These are phyloP conservation scores for Syrrhaptes paradoxus DNA, from an alignment of 2,113 vertebrate genomes.

Conservation along the genomic window DNA sequence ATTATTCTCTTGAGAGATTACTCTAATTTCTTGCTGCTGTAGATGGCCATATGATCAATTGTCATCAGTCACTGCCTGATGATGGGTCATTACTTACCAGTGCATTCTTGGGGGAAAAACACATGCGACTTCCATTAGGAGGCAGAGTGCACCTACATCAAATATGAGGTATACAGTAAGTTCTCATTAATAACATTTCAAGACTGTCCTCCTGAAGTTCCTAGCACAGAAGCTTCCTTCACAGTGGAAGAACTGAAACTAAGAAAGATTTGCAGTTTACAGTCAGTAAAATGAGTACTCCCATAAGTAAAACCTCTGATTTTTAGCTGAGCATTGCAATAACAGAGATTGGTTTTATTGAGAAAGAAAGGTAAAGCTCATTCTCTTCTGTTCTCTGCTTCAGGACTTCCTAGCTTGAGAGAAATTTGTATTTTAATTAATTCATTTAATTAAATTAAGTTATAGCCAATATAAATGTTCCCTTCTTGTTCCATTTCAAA, in stretches of 20 bases:
- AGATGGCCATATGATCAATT: constrained; percentile 60
- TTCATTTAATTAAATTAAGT: background rate
- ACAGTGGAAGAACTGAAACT: background rate
- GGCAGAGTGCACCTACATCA: constrained; percentile 62
- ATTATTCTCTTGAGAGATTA: constrained; percentile 62
- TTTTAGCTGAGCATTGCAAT: background rate
- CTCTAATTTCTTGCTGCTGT: constrained; percentile 60
- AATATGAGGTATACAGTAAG: constrained; percentile 8
- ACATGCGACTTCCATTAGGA: constrained; percentile 68
- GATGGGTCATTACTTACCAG: constrained; percentile 65
- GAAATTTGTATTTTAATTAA: background rate
- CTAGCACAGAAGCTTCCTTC: constrained; percentile 11
- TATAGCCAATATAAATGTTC: background rate
- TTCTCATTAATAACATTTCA: constrained; percentile 64
- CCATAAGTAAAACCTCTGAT: background rate
- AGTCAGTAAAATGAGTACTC: background rate
- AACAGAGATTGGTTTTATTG: background rate
- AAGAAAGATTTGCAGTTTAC: background rate
- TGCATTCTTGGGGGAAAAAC: constrained; percentile 19
- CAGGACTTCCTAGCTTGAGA: background rate
- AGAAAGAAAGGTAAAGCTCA: background rate
- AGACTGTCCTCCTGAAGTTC: constrained; percentile 34
- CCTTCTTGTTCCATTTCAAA: background rate
- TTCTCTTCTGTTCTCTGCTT: background rate
- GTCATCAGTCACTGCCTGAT: constrained; percentile 52